phyloP scores from a whole-genome alignment of 2,113 vertebrate species.

The Eleginops maclovinus region DNA sequence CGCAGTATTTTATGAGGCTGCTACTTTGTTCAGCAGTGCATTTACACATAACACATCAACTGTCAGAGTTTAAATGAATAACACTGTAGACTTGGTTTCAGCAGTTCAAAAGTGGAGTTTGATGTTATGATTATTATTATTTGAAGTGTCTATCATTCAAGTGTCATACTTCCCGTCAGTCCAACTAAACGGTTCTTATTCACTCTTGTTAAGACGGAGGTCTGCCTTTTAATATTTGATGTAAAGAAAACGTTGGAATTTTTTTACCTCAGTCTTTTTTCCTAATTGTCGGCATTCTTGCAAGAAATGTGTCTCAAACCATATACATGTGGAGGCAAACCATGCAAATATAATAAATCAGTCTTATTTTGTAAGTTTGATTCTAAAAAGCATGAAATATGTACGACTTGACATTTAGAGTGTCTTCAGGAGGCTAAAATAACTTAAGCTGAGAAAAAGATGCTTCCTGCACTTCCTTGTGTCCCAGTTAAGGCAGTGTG shows the following conservation, averaged over 20 bases:
- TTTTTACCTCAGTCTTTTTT: neutral
- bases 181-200: neutral
- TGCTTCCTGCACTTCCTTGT: too few relatives aligned
- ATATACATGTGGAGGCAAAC: neutral
- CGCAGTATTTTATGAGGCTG: constrained; percentile 22
- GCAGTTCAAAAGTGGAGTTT: neutral
- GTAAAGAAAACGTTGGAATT: neutral
- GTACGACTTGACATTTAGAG: neutral
- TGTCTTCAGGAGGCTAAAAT: neutral
- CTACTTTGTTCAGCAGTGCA: constrained; percentile 36
- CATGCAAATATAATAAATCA: neutral
- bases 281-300: neutral
- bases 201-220: neutral
- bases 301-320: neutral
- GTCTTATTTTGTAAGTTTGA: neutral
- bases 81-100: neutral
- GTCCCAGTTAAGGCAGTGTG: neutral
- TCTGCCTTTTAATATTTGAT: neutral
- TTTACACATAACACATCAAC: constrained; percentile 19
- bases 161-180: neutral
- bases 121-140: neutral
- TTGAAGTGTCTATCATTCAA: neutral
- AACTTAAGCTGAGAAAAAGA: neutral
- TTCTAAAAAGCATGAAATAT: neutral
- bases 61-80: constrained; percentile 23